Percentiles rank a stretch among this genome's conserved stretches.
These are phyloP conservation scores for Sciaenops ocellatus DNA, from an alignment of 2,797 vertebrate species.

Conservation along the genomic window DNA sequence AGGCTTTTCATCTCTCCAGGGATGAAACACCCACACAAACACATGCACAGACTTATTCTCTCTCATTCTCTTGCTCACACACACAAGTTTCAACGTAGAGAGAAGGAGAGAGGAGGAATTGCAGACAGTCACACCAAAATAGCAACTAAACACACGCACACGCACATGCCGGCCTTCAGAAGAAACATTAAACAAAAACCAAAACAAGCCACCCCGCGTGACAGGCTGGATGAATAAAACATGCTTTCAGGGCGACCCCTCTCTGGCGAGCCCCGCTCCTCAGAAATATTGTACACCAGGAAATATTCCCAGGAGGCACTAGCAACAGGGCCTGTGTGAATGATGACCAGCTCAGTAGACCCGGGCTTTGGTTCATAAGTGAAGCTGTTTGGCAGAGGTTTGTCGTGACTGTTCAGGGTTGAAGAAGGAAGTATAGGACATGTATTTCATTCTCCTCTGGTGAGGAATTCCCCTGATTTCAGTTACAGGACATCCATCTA, in stretches of 20 bases:
- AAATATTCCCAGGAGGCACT: constrained; percentile 65
- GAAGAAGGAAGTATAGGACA: constrained; percentile 21
- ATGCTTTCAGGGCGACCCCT: constrained; percentile 61
- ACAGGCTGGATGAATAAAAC: constrained; percentile 76
- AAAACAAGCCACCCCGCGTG: constrained; percentile 70
- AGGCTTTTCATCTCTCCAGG: constrained; percentile 77
- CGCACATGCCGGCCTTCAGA: constrained; percentile 66
- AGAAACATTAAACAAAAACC: constrained; percentile 75
- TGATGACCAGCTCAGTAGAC: constrained; percentile 60
- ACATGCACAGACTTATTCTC: constrained; percentile 63
- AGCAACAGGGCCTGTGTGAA: constrained; percentile 58
- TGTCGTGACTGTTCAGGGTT: constrained; percentile 23
- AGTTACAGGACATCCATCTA: not conserved
- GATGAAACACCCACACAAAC: constrained; percentile 79
- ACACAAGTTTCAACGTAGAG: constrained; percentile 29
- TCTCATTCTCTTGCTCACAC: constrained; percentile 52
- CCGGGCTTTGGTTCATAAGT: constrained; percentile 57
- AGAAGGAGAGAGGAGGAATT: constrained; percentile 43
- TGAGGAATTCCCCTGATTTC: constrained; percentile 16
- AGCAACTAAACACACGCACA: constrained; percentile 66
- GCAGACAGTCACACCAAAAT: constrained; percentile 63
- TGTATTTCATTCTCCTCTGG: not conserved
- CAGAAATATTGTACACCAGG: constrained; percentile 60
- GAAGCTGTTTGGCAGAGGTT: constrained; percentile 47
- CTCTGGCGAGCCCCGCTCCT: constrained; percentile 51